phyloP scores from a whole-genome alignment of 2,113 vertebrate species.

The Aix galericulata region DNA sequence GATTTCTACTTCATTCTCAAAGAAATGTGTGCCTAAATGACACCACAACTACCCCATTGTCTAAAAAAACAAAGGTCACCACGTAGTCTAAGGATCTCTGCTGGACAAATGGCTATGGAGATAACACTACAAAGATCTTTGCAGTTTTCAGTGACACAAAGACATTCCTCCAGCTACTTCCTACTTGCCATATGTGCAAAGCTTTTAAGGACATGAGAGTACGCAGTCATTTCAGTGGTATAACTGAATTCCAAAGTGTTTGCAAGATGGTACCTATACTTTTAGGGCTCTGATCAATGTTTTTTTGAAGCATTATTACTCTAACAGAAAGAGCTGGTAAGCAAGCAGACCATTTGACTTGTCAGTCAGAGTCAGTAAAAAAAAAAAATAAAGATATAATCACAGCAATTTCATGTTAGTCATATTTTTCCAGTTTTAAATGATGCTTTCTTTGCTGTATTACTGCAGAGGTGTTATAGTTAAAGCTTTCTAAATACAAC shows the following conservation, averaged over 20 bases:
- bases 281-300: background rate
- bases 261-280: background rate
- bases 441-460: background rate
- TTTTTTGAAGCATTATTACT: background rate
- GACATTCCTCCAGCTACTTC: background rate
- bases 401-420: background rate
- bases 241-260: background rate
- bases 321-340: background rate
- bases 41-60: background rate
- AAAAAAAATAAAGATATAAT: background rate
- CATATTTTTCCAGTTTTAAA: background rate
- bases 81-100: background rate
- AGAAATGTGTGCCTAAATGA: background rate
- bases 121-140: background rate
- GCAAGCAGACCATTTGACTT: background rate
- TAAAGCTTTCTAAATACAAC: background rate
- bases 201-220: background rate
- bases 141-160: background rate
- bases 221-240: background rate
- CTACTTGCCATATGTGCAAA: background rate
- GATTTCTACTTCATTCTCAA: background rate
- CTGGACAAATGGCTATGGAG: background rate
- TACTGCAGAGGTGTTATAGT: background rate
- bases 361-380: background rate
- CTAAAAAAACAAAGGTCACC: background rate